Percentiles rank a stretch among this genome's conserved stretches.
Conservation (phyloP, 2,797 vertebrate genomes). For the Tapirus indicus region DNA sequence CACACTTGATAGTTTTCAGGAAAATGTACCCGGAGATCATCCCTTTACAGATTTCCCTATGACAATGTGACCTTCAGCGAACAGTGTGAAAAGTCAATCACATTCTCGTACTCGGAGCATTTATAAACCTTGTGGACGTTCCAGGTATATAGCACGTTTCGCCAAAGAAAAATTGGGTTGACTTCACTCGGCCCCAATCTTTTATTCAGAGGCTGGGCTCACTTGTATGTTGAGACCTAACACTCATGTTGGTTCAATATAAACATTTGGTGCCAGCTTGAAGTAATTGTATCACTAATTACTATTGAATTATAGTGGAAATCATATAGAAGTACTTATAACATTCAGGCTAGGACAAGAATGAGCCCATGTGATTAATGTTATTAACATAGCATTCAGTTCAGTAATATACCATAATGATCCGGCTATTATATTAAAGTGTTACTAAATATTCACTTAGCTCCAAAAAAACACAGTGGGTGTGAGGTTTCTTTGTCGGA, state of each 20-base stretch:
- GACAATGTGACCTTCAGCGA: background rate
- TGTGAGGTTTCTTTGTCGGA: conserved; percentile 75
- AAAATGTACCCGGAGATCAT: background rate
- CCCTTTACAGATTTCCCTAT: background rate
- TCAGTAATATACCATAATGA: conserved; percentile 82
- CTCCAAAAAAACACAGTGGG: conserved; percentile 84
- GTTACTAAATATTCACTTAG: conserved; percentile 86
- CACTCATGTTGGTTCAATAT: conserved; percentile 69
- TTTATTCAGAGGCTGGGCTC: background rate
- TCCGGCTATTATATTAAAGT: conserved; percentile 85
- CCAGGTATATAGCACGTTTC: background rate
- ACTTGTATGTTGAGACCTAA: conserved; percentile 41
- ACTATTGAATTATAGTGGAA: conserved; percentile 80
- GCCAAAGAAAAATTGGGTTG: background rate
- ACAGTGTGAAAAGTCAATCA: background rate
- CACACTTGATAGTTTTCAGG: background rate
- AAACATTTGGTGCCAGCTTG: conserved; percentile 81
- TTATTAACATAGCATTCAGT: conserved; percentile 81
- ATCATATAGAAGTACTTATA: conserved; percentile 78
- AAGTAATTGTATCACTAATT: conserved; percentile 83
- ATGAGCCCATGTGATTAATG: conserved; percentile 82
- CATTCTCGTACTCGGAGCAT: background rate
- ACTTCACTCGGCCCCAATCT: background rate
- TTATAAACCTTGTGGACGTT: background rate
- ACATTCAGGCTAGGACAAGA: conserved; percentile 74